These are phyloP conservation scores for Hypocryptadius cinnamomeus DNA, from an alignment of 2,113 vertebrate species.

Conservation along the genomic window DNA sequence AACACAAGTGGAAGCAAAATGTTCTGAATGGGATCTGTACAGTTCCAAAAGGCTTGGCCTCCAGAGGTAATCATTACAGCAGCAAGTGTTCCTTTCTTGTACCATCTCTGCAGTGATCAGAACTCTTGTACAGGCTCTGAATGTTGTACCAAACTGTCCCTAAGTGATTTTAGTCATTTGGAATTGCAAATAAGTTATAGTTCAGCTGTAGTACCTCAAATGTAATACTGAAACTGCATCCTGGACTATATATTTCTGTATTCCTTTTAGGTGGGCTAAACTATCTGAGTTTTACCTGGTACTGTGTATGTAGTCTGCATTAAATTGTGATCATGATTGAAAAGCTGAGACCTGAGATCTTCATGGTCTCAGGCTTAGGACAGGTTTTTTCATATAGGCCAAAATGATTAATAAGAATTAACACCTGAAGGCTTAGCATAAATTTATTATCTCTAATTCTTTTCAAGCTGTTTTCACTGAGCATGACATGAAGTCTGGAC, in stretches of 20 bases:
- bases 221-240: neutral
- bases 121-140: neutral
- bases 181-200: neutral
- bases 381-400: neutral
- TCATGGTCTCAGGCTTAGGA: neutral
- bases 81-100: neutral
- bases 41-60: neutral
- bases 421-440: neutral
- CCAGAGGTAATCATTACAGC: neutral
- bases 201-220: neutral
- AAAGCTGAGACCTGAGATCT: neutral
- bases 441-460: neutral
- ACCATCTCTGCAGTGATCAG: neutral
- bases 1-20: neutral
- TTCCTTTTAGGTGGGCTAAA: neutral
- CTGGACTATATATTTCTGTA: neutral
- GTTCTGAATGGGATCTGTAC: neutral
- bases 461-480: neutral
- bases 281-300: neutral
- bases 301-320: neutral
- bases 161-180: neutral
- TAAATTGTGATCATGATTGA: neutral
- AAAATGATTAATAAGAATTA: neutral
- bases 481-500: neutral
- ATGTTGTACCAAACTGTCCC: neutral